These are phyloP conservation scores for Geophilus truncorum DNA, from an alignment of 2,888 invertebrate genomes.

Conservation along the genomic window DNA sequence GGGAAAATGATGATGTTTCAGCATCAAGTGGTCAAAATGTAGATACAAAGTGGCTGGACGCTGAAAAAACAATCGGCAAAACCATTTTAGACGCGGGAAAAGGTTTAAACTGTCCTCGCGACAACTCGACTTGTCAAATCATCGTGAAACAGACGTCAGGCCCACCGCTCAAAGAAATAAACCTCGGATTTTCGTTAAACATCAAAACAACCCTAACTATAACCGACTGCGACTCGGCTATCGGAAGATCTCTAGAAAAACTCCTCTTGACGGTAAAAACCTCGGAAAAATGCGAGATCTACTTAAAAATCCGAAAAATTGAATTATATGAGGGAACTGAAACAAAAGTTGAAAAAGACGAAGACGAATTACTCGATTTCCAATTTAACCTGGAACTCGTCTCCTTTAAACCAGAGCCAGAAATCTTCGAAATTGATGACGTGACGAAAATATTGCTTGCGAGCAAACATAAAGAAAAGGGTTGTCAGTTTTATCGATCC, in stretches of 20 bases:
- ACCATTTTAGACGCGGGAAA: not conserved
- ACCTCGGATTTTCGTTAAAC: not conserved
- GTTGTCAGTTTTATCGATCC: slow-evolving; percentile 61
- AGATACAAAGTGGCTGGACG: not conserved
- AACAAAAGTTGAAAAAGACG: not conserved
- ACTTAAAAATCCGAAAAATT: not conserved
- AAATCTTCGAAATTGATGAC: not conserved
- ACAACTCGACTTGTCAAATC: not conserved
- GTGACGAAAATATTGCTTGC: not conserved
- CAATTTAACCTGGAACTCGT: not conserved
- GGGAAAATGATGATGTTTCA: not conserved
- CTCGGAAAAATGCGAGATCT: not conserved
- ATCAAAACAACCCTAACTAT: not conserved
- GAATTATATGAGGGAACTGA: not conserved
- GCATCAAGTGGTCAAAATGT: not conserved
- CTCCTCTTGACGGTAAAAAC: not conserved
- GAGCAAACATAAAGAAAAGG: slow-evolving; percentile 38
- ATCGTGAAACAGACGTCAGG: not conserved
- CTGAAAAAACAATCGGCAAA: not conserved
- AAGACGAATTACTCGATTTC: not conserved
- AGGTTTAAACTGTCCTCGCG: slow-evolving; percentile 6
- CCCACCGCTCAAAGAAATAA: not conserved
- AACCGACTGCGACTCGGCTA: not conserved
- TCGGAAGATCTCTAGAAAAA: not conserved
- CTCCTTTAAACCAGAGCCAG: not conserved